Evolutionary conservation across 2,113 vertebrate genomes (phyloP), one percentile per base, ranked within the genome.

Genomic region (Dermatemys mawii): DNA sequence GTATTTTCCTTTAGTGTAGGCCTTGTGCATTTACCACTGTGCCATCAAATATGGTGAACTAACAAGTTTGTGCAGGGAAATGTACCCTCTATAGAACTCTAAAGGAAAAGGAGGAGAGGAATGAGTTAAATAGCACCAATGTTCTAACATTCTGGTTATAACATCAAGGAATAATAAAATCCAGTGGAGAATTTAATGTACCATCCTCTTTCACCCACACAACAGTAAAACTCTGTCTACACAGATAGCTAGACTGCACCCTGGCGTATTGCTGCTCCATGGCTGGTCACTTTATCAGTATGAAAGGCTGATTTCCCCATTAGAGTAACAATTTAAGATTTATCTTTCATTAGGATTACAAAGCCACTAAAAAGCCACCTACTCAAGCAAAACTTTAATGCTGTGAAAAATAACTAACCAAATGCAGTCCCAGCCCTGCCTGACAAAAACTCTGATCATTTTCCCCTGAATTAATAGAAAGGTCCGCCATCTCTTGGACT

Each of bases 371-470:
- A 93, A 93, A 93, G 89, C 78, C 83, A 90, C 84, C 63, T 80
- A 82, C 93, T 89, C 73, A 75, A 87, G 95, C 92, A 93, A 86
- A 95, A 94, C 89, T 87, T 55, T 76, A 93, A 96, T 86, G 86
- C 63, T 4, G 6, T 78, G 53, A 60, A 92, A 90, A 88, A 80
- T 78, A 92, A 96, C 84, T 76, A 76, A 46, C 24, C 70, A 93
- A 90, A 92, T 19, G 29, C 35, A 83, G 19, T 91, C 60, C 81
- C 24, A 78, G 75, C 29, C 70, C 76, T 24, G 46, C 6, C 86
- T 90, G 83, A 90, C 70, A 93, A 95, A 94, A 93, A 5, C 21
- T 19, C 16, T 29, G 26, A 16, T 92, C 84, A 53, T 90, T 93
- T 90, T 93, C 88, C 78, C 63, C 87, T 93, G 78, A 86, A 76